Conservation (phyloP, 2,888 invertebrate genomes). For the Drosophila leonis region DNA sequence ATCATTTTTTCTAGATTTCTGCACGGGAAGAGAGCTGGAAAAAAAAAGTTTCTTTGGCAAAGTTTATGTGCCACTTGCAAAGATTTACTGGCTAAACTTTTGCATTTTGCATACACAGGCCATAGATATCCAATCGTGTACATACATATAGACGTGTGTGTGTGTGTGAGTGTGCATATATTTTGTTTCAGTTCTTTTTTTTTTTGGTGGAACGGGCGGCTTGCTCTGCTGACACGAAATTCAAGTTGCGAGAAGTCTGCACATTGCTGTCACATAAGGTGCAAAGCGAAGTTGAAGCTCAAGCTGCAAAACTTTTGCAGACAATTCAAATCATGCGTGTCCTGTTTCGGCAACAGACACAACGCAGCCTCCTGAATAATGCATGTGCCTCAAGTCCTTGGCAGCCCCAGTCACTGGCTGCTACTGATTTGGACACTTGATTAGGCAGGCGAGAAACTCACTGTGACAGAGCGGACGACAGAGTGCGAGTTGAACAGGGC, state of each 20-base stretch:
- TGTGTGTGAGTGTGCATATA: constrained; percentile 16
- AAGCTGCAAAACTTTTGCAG: constrained; percentile 57
- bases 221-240: constrained; percentile 52
- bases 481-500: neutral
- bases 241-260: constrained; percentile 58
- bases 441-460: constrained; percentile 50
- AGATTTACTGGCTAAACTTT: constrained; percentile 80
- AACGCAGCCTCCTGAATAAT: constrained; percentile 62
- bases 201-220: neutral
- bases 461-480: constrained; percentile 9
- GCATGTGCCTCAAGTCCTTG: constrained; percentile 53
- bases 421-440: constrained; percentile 71
- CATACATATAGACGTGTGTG: constrained; percentile 14
- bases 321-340: constrained; percentile 70
- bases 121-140: constrained; percentile 25
- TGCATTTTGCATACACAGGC: constrained; percentile 74
- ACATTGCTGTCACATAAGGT: constrained; percentile 70
- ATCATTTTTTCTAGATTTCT: constrained; percentile 73
- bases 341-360: constrained; percentile 54
- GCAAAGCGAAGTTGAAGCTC: constrained; percentile 56
- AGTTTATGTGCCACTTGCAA: constrained; percentile 81
- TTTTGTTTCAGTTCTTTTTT: constrained; percentile 14
- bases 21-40: constrained; percentile 36
- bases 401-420: constrained; percentile 14
- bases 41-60: constrained; percentile 73